Evolutionary conservation across 1,140 invertebrate species (phyloP).

Genomic region (Ylistrum balloti): DNA sequence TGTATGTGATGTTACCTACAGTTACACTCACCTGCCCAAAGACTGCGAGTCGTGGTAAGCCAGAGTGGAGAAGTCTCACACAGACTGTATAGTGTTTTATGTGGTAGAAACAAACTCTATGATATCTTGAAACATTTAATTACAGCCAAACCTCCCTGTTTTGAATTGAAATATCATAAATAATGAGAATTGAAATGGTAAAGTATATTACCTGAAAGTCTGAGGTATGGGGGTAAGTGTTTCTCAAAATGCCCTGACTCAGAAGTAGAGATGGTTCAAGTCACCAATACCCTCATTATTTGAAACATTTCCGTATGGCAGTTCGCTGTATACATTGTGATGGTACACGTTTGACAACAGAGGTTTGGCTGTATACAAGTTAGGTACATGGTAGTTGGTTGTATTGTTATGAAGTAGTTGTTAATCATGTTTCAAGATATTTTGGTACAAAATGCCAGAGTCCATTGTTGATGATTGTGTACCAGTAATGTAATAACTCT

Average conservation of each 20-base stretch:
- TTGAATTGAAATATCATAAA: not conserved
- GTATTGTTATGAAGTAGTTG: no score
- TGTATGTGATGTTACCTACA: not conserved
- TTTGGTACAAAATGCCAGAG: not conserved
- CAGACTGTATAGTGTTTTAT: not conserved
- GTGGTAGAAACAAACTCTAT: not conserved
- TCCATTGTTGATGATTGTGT: not conserved
- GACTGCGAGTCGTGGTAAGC: constrained; percentile 18
- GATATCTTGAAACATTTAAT: constrained; percentile 12
- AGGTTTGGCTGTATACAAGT: not conserved
- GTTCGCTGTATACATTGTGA: no score
- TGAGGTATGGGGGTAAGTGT: no score
- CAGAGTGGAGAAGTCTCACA: not conserved
- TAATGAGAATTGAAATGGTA: no score
- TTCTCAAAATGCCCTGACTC: no score
- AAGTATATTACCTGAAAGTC: no score
- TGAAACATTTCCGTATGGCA: no score
- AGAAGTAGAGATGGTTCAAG: no score
- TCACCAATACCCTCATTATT: no score
- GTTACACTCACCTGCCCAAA: constrained; percentile 4
- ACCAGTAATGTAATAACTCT: not conserved
- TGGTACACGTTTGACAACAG: no score
- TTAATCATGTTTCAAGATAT: not conserved
- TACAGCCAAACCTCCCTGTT: not conserved
- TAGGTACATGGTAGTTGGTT: no score